phyloP scores from a whole-genome alignment of 2,888 invertebrate species.

The Sussaba pulchella region DNA sequence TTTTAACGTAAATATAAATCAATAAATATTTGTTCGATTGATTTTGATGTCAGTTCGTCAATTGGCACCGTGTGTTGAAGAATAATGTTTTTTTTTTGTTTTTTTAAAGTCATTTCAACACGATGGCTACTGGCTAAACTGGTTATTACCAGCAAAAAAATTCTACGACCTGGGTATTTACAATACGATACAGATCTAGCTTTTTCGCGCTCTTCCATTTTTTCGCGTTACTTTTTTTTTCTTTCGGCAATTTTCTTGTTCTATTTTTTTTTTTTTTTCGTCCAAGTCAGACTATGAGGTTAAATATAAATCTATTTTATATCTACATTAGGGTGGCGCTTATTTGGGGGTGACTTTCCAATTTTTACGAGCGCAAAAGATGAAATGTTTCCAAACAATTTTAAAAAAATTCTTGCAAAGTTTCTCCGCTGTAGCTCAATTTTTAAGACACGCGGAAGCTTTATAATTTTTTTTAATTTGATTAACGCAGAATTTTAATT shows the following conservation, averaged over 20 bases:
- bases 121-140: slow-evolving; percentile 2
- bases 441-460: too few relatives aligned
- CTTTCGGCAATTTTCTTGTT: not conserved
- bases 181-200: slow-evolving; percentile 52
- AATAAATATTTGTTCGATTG: slow-evolving; percentile 13
- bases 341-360: too few relatives aligned
- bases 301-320: slow-evolving; percentile 18
- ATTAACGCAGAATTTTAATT: too few relatives aligned
- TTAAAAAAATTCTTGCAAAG: too few relatives aligned
- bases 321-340: slow-evolving; percentile 24
- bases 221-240: slow-evolving; percentile 1
- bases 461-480: too few relatives aligned
- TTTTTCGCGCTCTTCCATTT: slow-evolving; percentile 4
- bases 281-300: slow-evolving; percentile 37
- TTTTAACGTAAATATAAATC: slow-evolving; percentile 22
- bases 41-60: slow-evolving; percentile 34
- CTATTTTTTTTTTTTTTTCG: not conserved
- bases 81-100: not conserved
- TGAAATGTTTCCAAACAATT: too few relatives aligned
- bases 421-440: too few relatives aligned
- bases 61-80: not conserved
- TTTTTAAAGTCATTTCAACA: not conserved
- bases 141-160: slow-evolving; percentile 33
- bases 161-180: slow-evolving; percentile 50
- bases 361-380: too few relatives aligned